These are phyloP conservation scores for Philotrypesis tridentata DNA, from an alignment of 1,140 invertebrate genomes.

Conservation along the genomic window DNA sequence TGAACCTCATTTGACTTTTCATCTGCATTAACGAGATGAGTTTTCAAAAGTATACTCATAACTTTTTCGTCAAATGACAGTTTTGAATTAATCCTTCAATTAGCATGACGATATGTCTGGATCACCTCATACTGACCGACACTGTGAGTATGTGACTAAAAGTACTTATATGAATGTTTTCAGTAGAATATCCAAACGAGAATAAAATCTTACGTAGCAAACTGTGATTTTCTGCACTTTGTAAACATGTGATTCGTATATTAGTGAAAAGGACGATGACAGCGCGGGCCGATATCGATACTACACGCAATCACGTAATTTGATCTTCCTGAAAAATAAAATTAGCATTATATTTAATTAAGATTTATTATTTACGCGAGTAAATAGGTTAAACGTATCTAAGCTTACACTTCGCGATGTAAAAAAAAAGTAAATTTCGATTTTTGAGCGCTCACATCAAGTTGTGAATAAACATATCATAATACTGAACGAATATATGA, in stretches of 20 bases:
- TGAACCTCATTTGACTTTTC: background rate
- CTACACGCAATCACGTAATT: slow-evolving; percentile 18
- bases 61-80: too few species aligned
- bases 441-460: slow-evolving; percentile 73
- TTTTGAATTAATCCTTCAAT: too few species aligned
- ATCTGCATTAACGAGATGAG: background rate
- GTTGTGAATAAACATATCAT: slow-evolving; percentile 75
- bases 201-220: slow-evolving; percentile 10
- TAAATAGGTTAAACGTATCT: slow-evolving; percentile 52
- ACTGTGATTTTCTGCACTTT: slow-evolving; percentile 27
- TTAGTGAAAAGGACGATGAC: background rate
- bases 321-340: slow-evolving; percentile 52
- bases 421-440: slow-evolving; percentile 57
- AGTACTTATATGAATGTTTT: background rate
- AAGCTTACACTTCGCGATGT: slow-evolving; percentile 50
- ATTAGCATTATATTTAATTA: slow-evolving; percentile 62
- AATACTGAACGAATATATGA: slow-evolving; percentile 71
- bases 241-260: background rate
- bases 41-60: too few species aligned
- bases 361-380: slow-evolving; percentile 57
- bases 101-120: too few species aligned
- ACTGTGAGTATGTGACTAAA: background rate
- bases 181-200: background rate
- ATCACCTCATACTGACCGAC: too few species aligned
- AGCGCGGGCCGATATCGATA: background rate